phyloP scores from a whole-genome alignment of 2,113 vertebrate species.

The Cromileptes altivelis region DNA sequence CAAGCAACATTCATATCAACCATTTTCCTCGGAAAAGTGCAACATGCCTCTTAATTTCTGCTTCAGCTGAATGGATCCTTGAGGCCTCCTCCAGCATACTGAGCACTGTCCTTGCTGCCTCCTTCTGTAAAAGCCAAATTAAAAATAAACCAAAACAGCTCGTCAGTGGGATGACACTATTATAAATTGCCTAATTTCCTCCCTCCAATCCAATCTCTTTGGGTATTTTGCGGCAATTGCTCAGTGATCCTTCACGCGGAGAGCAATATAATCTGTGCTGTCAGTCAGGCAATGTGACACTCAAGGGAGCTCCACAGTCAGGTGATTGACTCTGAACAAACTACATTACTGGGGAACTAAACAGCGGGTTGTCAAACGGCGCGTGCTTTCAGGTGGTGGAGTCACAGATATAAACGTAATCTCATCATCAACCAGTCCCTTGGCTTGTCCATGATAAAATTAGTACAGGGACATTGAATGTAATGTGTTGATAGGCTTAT shows the following conservation, averaged over 20 bases:
- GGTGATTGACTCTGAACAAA: constrained; percentile 62
- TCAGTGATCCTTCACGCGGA: constrained; percentile 46
- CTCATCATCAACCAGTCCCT: constrained; percentile 62
- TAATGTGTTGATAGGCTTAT: constrained; percentile 72
- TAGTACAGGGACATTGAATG: constrained; percentile 48
- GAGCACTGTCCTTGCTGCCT: constrained; percentile 19
- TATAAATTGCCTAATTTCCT: constrained; percentile 38
- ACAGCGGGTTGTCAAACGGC: constrained; percentile 51
- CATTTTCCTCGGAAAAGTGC: not conserved
- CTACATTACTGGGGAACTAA: constrained; percentile 53
- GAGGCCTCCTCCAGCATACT: not conserved
- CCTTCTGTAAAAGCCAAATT: constrained; percentile 23
- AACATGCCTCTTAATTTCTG: constrained; percentile 1
- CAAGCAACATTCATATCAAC: not conserved
- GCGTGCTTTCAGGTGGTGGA: constrained; percentile 49
- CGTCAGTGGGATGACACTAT: constrained; percentile 34
- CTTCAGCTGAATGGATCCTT: not conserved
- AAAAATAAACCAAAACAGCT: constrained; percentile 36
- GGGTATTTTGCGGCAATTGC: constrained; percentile 33
- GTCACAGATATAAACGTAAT: constrained; percentile 53
- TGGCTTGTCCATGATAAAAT: constrained; percentile 56
- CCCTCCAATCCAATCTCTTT: constrained; percentile 37
- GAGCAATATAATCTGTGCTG: constrained; percentile 51
- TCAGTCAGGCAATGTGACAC: constrained; percentile 54
- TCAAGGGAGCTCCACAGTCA: constrained; percentile 12